Evolutionary conservation across 2,113 vertebrate genomes (phyloP).

Genomic region (Hemibagrus wyckioides): DNA sequence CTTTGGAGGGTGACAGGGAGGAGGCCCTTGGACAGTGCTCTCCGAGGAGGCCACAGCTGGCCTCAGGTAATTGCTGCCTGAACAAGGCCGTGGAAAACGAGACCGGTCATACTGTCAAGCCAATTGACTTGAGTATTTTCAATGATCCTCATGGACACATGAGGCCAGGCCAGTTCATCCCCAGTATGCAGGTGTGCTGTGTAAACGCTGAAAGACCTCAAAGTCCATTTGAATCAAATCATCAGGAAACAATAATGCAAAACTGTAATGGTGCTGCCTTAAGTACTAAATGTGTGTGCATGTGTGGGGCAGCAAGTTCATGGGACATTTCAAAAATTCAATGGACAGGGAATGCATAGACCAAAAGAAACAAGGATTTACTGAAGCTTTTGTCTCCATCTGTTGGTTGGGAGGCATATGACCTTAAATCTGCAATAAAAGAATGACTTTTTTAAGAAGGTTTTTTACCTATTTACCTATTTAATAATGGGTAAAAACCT

Average conservation of each 20-base stretch:
- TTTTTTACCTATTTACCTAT: neutral
- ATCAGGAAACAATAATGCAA: constrained; percentile 50
- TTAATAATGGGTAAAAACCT: too few species aligned
- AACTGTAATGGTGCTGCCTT: constrained; percentile 12
- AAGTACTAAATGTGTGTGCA: constrained; percentile 23
- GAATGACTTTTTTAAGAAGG: neutral
- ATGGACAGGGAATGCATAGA: constrained; percentile 18
- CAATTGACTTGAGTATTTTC: constrained; percentile 49
- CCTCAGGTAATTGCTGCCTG: constrained; percentile 65
- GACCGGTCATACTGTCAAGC: constrained; percentile 35
- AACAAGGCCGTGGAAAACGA: constrained; percentile 53
- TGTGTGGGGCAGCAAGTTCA: constrained; percentile 26
- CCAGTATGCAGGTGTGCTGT: constrained; percentile 57
- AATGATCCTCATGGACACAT: constrained; percentile 58
- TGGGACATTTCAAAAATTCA: constrained; percentile 16
- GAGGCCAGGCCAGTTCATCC: constrained; percentile 54
- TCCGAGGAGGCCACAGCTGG: constrained; percentile 69
- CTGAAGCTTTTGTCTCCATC: constrained; percentile 66
- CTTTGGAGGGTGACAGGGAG: constrained; percentile 52
- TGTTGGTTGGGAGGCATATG: constrained; percentile 51
- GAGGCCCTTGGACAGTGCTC: constrained; percentile 60
- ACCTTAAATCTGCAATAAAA: neutral
- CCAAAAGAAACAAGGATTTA: constrained; percentile 30
- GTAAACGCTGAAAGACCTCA: constrained; percentile 60
- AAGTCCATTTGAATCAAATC: constrained; percentile 66